These are phyloP conservation scores for Myzus persicae DNA, from an alignment of 1,140 invertebrate species.

Conservation along the genomic window DNA sequence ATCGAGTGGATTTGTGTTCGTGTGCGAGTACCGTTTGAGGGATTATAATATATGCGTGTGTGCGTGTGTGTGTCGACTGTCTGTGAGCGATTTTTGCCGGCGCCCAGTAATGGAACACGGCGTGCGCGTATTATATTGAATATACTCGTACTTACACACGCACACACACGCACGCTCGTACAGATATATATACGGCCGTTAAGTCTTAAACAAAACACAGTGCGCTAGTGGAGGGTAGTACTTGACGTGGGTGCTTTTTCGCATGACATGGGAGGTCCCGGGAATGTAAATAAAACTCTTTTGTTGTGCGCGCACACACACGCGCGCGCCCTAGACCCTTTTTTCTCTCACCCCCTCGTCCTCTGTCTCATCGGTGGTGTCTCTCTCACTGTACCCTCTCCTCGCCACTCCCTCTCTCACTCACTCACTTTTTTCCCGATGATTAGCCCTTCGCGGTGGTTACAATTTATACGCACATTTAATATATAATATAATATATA, in stretches of 20 bases:
- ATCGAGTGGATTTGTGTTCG: constrained; percentile 14
- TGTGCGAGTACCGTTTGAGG: constrained; percentile 22
- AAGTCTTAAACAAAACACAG: constrained; percentile 57
- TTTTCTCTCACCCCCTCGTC: neutral
- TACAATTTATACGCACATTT: constrained; percentile 27
- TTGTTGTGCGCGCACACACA: constrained; percentile 40
- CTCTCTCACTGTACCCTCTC: too few relatives aligned
- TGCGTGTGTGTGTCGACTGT: neutral
- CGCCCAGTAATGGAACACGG: constrained; percentile 23
- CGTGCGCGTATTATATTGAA: neutral
- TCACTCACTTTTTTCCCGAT: constrained; percentile 17
- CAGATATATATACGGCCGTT: constrained; percentile 8
- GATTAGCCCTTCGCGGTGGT: constrained; percentile 51
- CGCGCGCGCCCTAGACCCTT: neutral
- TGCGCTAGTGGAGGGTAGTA: neutral
- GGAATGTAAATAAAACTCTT: constrained; percentile 58
- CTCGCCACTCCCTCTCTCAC: neutral
- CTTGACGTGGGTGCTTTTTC: constrained; percentile 58
- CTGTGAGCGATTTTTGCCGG: neutral
- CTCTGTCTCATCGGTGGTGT: neutral
- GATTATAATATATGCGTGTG: constrained; percentile 23
- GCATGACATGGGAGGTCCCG: constrained; percentile 57
- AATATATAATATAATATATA: neutral
- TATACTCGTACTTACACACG: neutral
- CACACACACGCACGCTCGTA: neutral